Percentiles rank a stretch among this genome's conserved stretches.
Evolutionary conservation across 1,140 invertebrate genomes (phyloP).

Genomic region (Eriosoma lanigerum): DNA sequence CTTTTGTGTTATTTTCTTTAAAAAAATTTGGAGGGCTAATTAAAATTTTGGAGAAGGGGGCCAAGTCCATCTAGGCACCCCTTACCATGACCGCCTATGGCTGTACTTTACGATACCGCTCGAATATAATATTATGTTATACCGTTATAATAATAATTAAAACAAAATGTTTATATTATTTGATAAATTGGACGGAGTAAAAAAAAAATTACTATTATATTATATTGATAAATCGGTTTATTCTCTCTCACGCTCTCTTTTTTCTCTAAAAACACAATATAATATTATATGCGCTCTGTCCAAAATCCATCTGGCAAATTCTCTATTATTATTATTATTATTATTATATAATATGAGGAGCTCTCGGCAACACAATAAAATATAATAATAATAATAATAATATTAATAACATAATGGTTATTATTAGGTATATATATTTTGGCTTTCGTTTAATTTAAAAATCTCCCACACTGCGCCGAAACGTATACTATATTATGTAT

Average conservation of each 20-base stretch:
- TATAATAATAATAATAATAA: neutral
- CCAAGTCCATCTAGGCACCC: too few relatives aligned
- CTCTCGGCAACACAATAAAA: neutral
- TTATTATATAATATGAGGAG: neutral
- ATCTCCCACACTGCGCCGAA: conserved; percentile 3
- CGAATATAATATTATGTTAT: too few relatives aligned
- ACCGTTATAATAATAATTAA: too few relatives aligned
- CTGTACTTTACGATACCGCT: too few relatives aligned
- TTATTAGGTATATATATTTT: conserved; percentile 34
- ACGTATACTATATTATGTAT: neutral
- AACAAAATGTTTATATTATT: too few relatives aligned
- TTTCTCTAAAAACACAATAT: neutral
- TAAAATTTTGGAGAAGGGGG: too few relatives aligned
- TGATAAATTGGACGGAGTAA: too few relatives aligned
- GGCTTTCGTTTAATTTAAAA: conserved; percentile 52
- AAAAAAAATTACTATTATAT: too few relatives aligned
- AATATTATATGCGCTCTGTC: neutral
- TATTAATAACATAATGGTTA: conserved; percentile 25
- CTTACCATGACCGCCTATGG: too few relatives aligned
- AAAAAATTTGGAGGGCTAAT: too few relatives aligned
- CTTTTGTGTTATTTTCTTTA: too few relatives aligned
- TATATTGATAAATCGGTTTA: conserved; percentile 41
- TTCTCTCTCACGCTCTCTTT: neutral
- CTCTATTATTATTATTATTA: neutral
- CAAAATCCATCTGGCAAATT: conserved; percentile 27